Evolutionary conservation across 1,140 invertebrate species (phyloP), one percentile per base, ranked within the genome.

Genomic region (Drosophila navojoa): DNA sequence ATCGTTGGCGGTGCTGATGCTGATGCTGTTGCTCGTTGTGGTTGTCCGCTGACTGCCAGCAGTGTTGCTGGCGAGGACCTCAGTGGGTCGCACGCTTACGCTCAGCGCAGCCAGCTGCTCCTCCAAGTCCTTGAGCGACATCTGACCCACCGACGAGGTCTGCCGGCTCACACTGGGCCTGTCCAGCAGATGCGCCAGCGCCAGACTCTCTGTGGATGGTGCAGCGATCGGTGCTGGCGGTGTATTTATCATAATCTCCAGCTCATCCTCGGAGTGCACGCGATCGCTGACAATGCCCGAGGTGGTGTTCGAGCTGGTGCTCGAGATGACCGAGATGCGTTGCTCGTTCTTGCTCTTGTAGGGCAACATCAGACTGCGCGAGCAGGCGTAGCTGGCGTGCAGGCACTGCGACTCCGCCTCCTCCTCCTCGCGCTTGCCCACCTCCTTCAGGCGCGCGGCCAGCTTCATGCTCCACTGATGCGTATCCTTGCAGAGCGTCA

Each of bases 401-500:
- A 91, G 74, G 4, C 87, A 86, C 78, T 93, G 93, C 1, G 92
- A 92, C 77, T 95, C 94, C 32, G 81, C 79, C 9, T 77, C 81
- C 64, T 94, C 96, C 94, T 97, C 96, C 90, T 97, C 96, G 79
- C 97, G 95, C 64, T 95, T 94, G 76, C 94, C 94, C 29, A 95
- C 94, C 60, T 98, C 97, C 79, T 94, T 96, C 27, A 97, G 93
- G 79, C 96, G 94, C 15, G 96, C 95, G 59, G 97, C 96, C 84
- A 98, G 95, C 87, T 97, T 96, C 96, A 98, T 97, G 79, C 96
- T 97, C 93, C 98, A 98, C 92, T 98, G 97, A 93, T 99, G 98
- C 6, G 97, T 98, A 74, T 97, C 96, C 80, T 96, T 95, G 93
- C 97, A 99, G 16, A 99, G 93, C 13, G 95, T 95, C 66, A 99